phyloP scores from a whole-genome alignment of 2,113 vertebrate species.

The Chroicocephalus ridibundus region DNA sequence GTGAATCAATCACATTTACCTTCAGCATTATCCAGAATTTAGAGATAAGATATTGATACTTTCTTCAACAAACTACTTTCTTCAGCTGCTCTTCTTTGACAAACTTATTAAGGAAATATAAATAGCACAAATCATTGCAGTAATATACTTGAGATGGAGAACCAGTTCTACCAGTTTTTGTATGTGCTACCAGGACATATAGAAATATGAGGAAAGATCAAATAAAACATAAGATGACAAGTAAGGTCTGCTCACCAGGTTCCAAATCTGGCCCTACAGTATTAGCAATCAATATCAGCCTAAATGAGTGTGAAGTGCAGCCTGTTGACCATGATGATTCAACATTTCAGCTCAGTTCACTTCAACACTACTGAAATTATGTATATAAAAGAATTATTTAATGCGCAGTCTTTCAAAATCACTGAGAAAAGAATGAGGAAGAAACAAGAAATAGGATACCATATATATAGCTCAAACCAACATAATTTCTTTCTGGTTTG shows the following conservation, averaged over 20 bases:
- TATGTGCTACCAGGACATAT: not conserved
- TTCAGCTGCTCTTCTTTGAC: not conserved
- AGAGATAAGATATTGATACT: not conserved
- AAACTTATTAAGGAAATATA: not conserved
- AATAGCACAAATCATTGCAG: not conserved
- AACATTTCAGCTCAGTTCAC: slow-evolving; percentile 5
- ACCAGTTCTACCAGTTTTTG: not conserved
- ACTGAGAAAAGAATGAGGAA: not conserved
- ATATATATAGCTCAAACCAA: not conserved
- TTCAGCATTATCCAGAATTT: not conserved
- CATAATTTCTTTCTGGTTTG: not conserved
- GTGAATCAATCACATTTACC: not conserved
- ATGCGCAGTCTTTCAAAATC: not conserved
- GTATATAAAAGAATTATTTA: not conserved
- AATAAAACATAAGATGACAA: not conserved
- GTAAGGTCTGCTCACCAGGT: not conserved
- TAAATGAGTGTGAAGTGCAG: not conserved
- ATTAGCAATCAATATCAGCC: not conserved
- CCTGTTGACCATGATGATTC: not conserved
- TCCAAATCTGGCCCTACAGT: not conserved
- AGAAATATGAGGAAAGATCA: not conserved
- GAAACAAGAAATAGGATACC: not conserved
- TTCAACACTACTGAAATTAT: not conserved
- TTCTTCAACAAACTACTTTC: not conserved
- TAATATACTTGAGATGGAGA: not conserved